Conservation (phyloP, 2,888 invertebrate species). For the Eupithecia abbreviata region DNA sequence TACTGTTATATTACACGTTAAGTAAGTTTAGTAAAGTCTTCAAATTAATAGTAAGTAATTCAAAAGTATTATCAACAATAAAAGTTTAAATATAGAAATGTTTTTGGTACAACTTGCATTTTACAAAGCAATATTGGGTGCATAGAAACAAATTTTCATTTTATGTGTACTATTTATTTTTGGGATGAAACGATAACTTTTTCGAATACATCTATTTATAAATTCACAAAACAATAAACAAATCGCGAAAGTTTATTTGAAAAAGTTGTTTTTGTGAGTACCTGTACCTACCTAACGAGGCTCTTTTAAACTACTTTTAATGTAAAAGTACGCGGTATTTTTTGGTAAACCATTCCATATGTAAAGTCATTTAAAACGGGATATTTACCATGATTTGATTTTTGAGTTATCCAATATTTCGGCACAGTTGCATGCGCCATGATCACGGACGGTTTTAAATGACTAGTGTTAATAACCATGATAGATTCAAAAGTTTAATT, state of each 20-base stretch:
- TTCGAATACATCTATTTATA: background rate
- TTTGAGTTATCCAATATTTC: no score
- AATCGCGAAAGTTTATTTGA: background rate
- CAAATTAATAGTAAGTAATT: slow-evolving; percentile 16
- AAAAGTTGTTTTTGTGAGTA: background rate
- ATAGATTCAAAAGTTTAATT: no score
- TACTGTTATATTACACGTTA: slow-evolving; percentile 22
- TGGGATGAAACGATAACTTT: background rate
- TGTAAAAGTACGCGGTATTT: background rate
- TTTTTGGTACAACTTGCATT: background rate
- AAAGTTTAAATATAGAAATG: background rate
- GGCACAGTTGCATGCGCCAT: no score
- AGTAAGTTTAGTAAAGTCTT: slow-evolving; percentile 4
- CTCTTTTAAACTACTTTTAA: no score
- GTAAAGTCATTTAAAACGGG: no score
- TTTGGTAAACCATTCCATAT: background rate
- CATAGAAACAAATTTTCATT: background rate
- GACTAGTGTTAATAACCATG: no score
- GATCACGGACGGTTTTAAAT: no score
- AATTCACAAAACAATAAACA: background rate
- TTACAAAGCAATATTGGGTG: background rate
- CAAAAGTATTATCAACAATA: slow-evolving; percentile 4
- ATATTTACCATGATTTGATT: no score
- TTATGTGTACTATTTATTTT: background rate
- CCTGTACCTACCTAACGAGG: background rate